These are phyloP conservation scores for Dasysyrphus tricinctus DNA, from an alignment of 2,888 invertebrate genomes.

Conservation along the genomic window DNA sequence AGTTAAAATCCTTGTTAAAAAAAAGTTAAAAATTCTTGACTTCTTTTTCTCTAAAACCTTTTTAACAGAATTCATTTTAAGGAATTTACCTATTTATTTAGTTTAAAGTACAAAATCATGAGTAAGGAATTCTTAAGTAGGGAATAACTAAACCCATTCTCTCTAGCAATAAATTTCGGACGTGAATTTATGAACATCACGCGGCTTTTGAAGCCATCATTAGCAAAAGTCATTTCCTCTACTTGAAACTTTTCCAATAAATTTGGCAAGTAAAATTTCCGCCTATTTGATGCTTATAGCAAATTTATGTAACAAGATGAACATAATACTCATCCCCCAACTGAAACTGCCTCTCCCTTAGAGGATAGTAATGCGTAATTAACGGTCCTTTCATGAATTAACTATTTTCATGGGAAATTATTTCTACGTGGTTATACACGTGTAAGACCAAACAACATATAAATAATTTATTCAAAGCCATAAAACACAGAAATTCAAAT, in stretches of 20 bases:
- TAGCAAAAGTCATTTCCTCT: neutral
- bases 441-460: constrained; percentile 37
- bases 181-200: constrained; percentile 2
- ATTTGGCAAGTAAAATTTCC: constrained; percentile 36
- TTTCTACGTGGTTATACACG: constrained; percentile 41
- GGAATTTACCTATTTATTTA: neutral
- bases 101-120: neutral
- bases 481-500: constrained; percentile 49
- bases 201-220: constrained; percentile 2
- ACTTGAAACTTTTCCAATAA: constrained; percentile 43
- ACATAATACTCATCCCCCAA: neutral
- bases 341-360: no score
- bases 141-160: no score
- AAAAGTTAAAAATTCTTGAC: no score
- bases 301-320: constrained; percentile 43
- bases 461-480: constrained; percentile 50
- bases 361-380: constrained; percentile 39
- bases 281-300: constrained; percentile 59
- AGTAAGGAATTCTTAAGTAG: neutral
- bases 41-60: neutral
- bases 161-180: neutral
- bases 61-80: neutral
- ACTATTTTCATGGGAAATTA: constrained; percentile 63
- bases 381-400: constrained; percentile 58
- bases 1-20: no score